Base-by-base conservation (phyloP, 1,140 invertebrate genomes). In the Rhagoletis zephyria region DNA sequence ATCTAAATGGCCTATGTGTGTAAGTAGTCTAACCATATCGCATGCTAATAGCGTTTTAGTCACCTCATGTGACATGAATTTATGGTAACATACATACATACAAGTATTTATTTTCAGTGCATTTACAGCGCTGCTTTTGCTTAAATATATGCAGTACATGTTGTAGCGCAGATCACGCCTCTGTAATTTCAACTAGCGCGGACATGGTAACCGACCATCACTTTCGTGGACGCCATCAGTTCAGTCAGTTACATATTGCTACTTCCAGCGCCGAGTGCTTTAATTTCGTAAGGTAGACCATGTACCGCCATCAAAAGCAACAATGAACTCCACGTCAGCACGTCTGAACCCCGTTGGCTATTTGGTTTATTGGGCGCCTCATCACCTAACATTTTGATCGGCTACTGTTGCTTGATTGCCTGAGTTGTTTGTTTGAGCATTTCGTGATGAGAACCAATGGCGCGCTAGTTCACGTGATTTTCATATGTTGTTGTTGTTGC, bases 181-280 rank as follows among this genome's bases (percentile, higher is more conserved):
- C 74, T 51, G 56, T 14, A 59, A 81, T 81, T 81, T 19, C 48
- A 30, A 16, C 6, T 4, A 2, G 42, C 16, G 48, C 65, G 30
- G 0, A 70, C 40, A 42, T 3, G 30, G 30, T 19, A 12, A 16
- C 56, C 74, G 56, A 3, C n/a, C 30, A 30, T 30, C 30, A 30
- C 30, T 30, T 30, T 30, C 19, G 74, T 81, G n/a, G 74, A 81
- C 48, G 51, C 30, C 30, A 30, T 30, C 74, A 81, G 56, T 81
- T 81, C 19, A 81, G 74, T 81, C 56, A 51, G 74, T 81, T 81
- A 81, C 74, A 51, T 42, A 81, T 45, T 81, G 74, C 56, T 59
- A 56, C 48, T 81, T 81, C 56, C 51, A 81, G 56, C 30, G 48
- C 1, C 74, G n/a, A 81, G 45, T 56, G 74, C 74, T 81, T 81